These are phyloP conservation scores for Trissoscelio sp. DNA, from an alignment of 2,888 invertebrate genomes.

Conservation along the genomic window DNA sequence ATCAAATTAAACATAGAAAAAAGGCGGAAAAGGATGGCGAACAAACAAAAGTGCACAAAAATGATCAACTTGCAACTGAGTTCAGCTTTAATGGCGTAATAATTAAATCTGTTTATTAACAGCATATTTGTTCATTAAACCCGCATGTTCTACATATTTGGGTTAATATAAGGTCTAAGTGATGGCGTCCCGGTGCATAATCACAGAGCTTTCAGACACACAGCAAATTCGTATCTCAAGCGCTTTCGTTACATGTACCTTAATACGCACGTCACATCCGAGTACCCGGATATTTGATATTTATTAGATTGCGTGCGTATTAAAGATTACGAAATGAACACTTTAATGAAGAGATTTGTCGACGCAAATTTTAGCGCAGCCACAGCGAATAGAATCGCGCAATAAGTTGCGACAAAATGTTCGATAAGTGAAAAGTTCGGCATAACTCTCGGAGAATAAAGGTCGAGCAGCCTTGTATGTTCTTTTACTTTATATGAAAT, in stretches of 20 bases:
- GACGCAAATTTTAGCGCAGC: not conserved
- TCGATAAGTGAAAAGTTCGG: constrained; percentile 4
- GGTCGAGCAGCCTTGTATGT: not conserved
- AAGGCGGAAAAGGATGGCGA: too few relatives aligned
- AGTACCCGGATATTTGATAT: not conserved
- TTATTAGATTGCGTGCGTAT: not conserved
- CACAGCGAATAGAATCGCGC: not conserved
- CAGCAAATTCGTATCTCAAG: constrained; percentile 19
- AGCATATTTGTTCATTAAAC: constrained; percentile 2
- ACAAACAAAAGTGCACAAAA: too few relatives aligned
- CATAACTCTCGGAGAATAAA: not conserved
- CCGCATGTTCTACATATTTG: constrained; percentile 27
- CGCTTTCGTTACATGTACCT: not conserved
- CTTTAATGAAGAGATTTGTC: not conserved
- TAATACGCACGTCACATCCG: not conserved
- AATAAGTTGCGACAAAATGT: not conserved
- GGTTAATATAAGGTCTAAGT: constrained; percentile 37
- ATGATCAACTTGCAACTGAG: too few relatives aligned
- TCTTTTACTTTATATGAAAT: constrained; percentile 13
- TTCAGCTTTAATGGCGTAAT: not conserved
- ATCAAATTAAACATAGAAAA: too few relatives aligned
- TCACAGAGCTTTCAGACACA: constrained; percentile 17
- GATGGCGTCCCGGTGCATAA: constrained; percentile 13
- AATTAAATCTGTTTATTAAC: constrained; percentile 20
- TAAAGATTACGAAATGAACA: not conserved